Evolutionary conservation across 53 echinoderm and acorn worm species (phyloP).

Genomic region (Henricia sp.): DNA sequence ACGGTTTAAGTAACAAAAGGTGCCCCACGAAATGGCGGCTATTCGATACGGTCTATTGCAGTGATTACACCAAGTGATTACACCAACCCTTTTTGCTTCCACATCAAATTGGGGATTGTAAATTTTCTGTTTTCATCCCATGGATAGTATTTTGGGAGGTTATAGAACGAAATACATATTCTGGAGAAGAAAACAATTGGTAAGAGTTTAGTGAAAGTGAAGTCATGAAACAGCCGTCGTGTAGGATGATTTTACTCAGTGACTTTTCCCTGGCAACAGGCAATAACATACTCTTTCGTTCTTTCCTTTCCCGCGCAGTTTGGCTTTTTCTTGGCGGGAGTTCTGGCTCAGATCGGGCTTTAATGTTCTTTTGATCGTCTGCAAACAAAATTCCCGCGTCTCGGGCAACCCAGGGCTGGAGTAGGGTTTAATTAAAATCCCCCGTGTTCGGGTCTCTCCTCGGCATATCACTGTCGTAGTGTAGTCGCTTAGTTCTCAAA

Average conservation of each 20-base stretch:
- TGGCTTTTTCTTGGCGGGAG: slow-evolving; percentile 16
- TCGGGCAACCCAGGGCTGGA: slow-evolving; percentile 30
- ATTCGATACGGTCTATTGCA: too few species aligned
- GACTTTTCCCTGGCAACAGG: slow-evolving; percentile 43
- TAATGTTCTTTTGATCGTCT: slow-evolving; percentile 58
- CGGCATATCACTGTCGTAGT: not conserved
- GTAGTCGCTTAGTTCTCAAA: too few species aligned
- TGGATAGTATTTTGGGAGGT: too few species aligned
- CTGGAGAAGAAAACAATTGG: too few species aligned
- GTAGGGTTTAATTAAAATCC: slow-evolving; percentile 48
- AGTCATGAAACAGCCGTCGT: slow-evolving; percentile 34
- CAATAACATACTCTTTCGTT: slow-evolving; percentile 44
- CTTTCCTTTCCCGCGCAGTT: slow-evolving; percentile 8
- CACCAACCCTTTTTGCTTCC: too few species aligned
- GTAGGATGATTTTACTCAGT: slow-evolving; percentile 1
- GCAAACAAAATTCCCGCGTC: slow-evolving; percentile 56
- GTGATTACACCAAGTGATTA: too few species aligned
- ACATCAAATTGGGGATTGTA: too few species aligned
- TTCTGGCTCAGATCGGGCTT: slow-evolving; percentile 52
- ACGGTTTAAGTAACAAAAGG: too few species aligned
- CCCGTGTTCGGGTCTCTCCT: not conserved
- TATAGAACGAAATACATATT: too few species aligned
- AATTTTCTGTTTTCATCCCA: too few species aligned
- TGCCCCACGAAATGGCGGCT: too few species aligned
- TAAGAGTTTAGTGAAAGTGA: too few species aligned